A percentile compares a stretch with the other conserved stretches of the same genome.
These are phyloP conservation scores for Chlorospingus semifuscus DNA, from an alignment of 2,797 vertebrate genomes.

Conservation along the genomic window DNA sequence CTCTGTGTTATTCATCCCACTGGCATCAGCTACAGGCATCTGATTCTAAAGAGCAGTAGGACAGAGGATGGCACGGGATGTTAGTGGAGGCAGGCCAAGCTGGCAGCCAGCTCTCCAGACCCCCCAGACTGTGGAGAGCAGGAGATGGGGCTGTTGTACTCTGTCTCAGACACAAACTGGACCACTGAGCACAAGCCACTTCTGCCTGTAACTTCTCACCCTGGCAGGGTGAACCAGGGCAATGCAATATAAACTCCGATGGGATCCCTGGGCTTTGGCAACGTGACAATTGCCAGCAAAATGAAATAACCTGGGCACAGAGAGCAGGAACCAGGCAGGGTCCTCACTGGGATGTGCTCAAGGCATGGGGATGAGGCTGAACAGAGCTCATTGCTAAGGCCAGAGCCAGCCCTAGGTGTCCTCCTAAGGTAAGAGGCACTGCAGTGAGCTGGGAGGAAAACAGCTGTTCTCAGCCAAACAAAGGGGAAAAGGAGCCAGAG, in stretches of 20 bases:
- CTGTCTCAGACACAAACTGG: neutral
- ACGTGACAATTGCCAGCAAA: fast-evolving
- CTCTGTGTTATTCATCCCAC: neutral
- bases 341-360: neutral
- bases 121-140: neutral
- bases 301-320: fast-evolving
- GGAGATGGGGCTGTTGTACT: neutral
- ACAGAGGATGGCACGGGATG: neutral
- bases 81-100: neutral
- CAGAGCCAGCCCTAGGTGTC: neutral
- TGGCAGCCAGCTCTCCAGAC: neutral
- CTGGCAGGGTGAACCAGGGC: neutral
- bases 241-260: fast-evolving
- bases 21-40: neutral
- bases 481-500: neutral
- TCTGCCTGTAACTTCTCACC: neutral
- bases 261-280: neutral
- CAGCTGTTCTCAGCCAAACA: fast-evolving
- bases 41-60: neutral
- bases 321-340: neutral
- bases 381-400: neutral
- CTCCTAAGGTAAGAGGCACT: neutral
- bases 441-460: neutral
- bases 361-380: fast-evolving
- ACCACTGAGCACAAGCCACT: neutral